Base-by-base conservation (phyloP, 2,888 invertebrate species). In the Acleris sparsana region DNA sequence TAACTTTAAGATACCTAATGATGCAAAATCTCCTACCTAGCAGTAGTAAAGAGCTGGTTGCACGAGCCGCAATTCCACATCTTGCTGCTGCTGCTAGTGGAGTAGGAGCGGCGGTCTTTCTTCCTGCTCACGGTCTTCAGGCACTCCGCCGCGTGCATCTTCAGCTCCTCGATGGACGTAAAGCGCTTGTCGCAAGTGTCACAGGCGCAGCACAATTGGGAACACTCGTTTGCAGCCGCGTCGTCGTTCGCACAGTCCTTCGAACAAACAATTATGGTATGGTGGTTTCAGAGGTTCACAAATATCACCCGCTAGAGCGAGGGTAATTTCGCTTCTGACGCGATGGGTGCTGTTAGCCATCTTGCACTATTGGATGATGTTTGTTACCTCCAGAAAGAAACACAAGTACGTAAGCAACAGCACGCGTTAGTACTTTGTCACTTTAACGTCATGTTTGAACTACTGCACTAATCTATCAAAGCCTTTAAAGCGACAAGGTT, bases 31-130 rank as follows among this genome's bases (percentile, higher is more conserved):
- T 33, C 39, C 39, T 75, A 90, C 91, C 92, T 87, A 20, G 92
- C 92, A 13, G 90, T 91, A 56, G 85, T 78, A 73, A 92, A 92
- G 2, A 92, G 82, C 74, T 92, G 92, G 63, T 92, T 92, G 58
- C 92, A 92, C 25, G 92, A 92, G 0, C 92, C 92, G 69, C 92
- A 92, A 71, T 92, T 92, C 92, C 92, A 92, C 92, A 92, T 92
- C 77, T 92, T 92, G 51, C 74, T 87, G 51, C 70, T 87, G 48
- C 76, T 84, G 11, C 70, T 74, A 17, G 77, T 82, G 0, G 80
- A 77, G 70, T 84, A 90, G 0, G 82, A 70, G 5, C 88, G 79
- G 5, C 86, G 75, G 0, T 73, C 73, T 55, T 71, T 80, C 44
- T 77, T 78, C 0, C 73, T 60, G 9, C 70, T 67, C 0, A 70